Conservation (phyloP, 2,797 vertebrate genomes). For the Dromococcyx pavoninus region DNA sequence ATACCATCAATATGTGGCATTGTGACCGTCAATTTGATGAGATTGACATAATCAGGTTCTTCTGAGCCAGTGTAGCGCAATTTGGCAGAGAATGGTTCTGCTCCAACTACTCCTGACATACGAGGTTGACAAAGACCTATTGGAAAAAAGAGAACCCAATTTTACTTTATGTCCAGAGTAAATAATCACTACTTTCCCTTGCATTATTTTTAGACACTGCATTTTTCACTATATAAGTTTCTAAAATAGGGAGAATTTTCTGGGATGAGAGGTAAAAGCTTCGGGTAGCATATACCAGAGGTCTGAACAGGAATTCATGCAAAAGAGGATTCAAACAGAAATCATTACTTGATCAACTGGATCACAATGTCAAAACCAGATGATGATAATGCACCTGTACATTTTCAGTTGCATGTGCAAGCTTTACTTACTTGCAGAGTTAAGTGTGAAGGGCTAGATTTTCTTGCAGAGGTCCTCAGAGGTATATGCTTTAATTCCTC, state of each 20-base stretch:
- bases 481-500: neutral
- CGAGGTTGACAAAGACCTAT: conserved; percentile 91
- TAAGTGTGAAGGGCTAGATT: neutral
- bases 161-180: neutral
- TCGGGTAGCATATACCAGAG: neutral
- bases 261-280: neutral
- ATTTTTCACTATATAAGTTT: neutral
- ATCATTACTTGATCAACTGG: neutral
- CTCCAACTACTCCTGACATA: conserved; percentile 87
- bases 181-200: neutral
- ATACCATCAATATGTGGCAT: conserved; percentile 95
- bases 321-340: neutral
- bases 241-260: neutral
- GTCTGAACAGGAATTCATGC: neutral
- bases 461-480: neutral
- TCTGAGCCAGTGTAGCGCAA: conserved; percentile 90
- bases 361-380: neutral
- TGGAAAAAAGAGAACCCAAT: conserved; percentile 13
- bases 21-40: conserved; percentile 91
- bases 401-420: neutral
- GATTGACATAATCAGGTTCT: conserved; percentile 85
- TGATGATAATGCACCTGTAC: neutral
- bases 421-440: neutral
- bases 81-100: conserved; percentile 94
- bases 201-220: neutral